Base-by-base conservation (phyloP, 2,113 vertebrate species). In the Tetraodon nigroviridis region DNA sequence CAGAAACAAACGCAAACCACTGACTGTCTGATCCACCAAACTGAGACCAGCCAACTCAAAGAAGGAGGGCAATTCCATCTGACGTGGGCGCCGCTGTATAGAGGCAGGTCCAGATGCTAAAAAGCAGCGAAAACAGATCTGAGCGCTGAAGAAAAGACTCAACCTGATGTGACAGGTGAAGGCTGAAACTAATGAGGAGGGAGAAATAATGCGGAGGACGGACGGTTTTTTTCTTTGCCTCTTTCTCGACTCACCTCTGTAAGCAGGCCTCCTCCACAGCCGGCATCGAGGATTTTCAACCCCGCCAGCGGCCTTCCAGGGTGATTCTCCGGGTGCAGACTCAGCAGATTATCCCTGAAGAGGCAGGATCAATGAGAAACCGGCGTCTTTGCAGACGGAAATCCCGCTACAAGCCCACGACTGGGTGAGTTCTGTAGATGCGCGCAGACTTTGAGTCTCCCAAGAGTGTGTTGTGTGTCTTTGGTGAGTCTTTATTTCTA, bases 231-330 rank as follows among this genome's bases (percentile, higher is more conserved):
- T 59, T 41, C 5, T 24, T 24, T 48, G 11, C 58, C 18, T 22
- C 44, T 52, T 29, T 54, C n/a, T 60, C 32, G n/a, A 66, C 11
- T 69, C 88, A 98, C 97, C 92, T 99, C 97, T 58, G 92, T 88
- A 48, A 99, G 88, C 61, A 99, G 73, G 15, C 97, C 96, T 61
- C 96, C 95, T 0, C 97, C 97, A 44, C 96, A 99, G 82, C 96
- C 95, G 22, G 98, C 89, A 1, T 99, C 97, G 7, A 99, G 90
- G 67, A 99, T 91, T 71, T 86, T 89, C 54, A 94, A 70, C 37
- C 92, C 92, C 72, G 87, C 84, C 18, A 98, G 91, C 3, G 95
- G 95, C 55, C 78, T 91, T 64, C 93, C 94, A 6, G 80, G 76
- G 18, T 91, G 82, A n/a, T 70, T 89, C n/a, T 73, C 65, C 74